Evolutionary conservation across 92 coral and sea anemone genomes (phyloP), one percentile per base, ranked within the genome.

Genomic region (Siderastrea siderea): DNA sequence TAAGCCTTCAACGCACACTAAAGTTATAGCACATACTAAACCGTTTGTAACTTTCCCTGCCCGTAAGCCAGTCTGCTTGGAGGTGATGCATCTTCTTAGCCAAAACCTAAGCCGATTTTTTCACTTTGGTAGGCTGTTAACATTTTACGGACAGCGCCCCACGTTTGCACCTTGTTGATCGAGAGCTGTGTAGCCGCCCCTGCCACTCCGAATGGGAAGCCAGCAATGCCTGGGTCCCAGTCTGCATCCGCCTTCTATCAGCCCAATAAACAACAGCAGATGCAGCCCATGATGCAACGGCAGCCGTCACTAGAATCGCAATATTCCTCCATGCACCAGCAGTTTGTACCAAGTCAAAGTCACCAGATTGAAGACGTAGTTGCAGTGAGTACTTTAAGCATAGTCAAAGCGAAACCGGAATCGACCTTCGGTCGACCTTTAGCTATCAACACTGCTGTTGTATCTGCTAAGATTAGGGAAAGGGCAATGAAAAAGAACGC

Each of bases 101-200:
- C 57, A 5, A 53, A 53, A 5, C 10, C 10, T 53, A 5, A 53
- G 5, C 19, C 4, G 38, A 8, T 81, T 53, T 16, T 43, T 69
- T 19, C 54, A 3, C 5, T 44, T 26, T 65, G 87, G 43, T 81
- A 95, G 98, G 98, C 98, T 38, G 98, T 95, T 50, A 95, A 95
- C 80, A 83, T 92, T 43, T 77, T 95, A 50, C 93, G 98, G 75
- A 95, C 98, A 78, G 98, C 98, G 5, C 98, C 98, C 26, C 91
- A 91, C 51, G 90, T 93, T 15, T 95, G 96, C 66, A 93, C 95
- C 0, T 73, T 95, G 71, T 86, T 95, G 16, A 86, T 95, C 47
- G 98, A 95, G 87, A 95, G 98, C 90, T 95, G 98, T 47, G 94
- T 88, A 12, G 94, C 98, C 15, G 79, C 96, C 1, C 98, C 96